Percentiles rank a stretch among this genome's conserved stretches.
phyloP scores from a whole-genome alignment of 2,797 vertebrate genomes.

The Gymnoscopelus microlampas region DNA sequence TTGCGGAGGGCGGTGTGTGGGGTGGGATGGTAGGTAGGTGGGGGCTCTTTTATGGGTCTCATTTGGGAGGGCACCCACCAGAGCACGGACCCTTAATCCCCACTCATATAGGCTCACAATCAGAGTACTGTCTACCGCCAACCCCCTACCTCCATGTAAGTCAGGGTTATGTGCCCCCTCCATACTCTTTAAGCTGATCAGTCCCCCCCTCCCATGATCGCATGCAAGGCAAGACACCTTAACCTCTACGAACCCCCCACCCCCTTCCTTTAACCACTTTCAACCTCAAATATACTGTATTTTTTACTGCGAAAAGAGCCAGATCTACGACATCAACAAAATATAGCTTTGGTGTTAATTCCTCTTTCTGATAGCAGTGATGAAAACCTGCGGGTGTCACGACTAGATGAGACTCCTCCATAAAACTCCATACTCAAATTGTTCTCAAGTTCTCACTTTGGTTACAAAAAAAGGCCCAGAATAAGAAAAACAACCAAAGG shows the following conservation, averaged over 20 bases:
- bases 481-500: background rate
- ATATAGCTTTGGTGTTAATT: too few relatives aligned
- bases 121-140: slow-evolving; percentile 25
- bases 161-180: slow-evolving; percentile 13
- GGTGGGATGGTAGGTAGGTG: background rate
- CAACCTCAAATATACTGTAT: too few relatives aligned
- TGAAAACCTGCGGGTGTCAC: too few relatives aligned
- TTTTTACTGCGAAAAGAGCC: too few relatives aligned
- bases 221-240: slow-evolving; percentile 1
- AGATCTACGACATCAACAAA: too few relatives aligned
- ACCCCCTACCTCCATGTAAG: slow-evolving; percentile 18
- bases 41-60: slow-evolving; percentile 61
- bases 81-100: slow-evolving; percentile 44
- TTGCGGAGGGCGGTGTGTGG: slow-evolving; percentile 46
- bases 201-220: background rate
- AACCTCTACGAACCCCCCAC: background rate
- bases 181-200: background rate
- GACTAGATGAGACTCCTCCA: background rate
- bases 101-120: slow-evolving; percentile 25
- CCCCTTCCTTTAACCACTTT: too few relatives aligned
- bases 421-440: background rate
- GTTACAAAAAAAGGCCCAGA: background rate
- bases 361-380: too few relatives aligned
- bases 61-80: slow-evolving; percentile 46
- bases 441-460: too few relatives aligned